Evolutionary conservation across 2,888 invertebrate species (phyloP).

Genomic region (Sphaerophoria rueppellii): DNA sequence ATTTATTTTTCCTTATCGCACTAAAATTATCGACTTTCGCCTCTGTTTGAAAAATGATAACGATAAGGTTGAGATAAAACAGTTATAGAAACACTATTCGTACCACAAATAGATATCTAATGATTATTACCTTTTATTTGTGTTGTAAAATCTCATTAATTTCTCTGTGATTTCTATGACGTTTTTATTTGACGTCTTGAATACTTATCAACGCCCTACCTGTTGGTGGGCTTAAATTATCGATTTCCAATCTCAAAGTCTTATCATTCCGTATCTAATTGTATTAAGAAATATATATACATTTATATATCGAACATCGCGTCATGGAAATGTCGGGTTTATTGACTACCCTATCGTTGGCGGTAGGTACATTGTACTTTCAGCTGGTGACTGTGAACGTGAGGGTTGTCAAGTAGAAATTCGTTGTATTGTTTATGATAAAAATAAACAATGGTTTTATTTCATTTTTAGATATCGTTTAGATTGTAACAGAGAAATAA

Average conservation of each 20-base stretch:
- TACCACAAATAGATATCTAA: no score
- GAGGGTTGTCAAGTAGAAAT: conserved; percentile 53
- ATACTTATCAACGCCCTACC: conserved; percentile 1
- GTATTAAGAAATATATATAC: neutral
- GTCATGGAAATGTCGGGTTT: neutral
- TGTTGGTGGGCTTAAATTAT: neutral
- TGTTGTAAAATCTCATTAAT: conserved; percentile 17
- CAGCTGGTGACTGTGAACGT: conserved; percentile 42
- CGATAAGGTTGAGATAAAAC: no score
- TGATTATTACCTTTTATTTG: neutral
- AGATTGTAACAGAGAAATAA: neutral
- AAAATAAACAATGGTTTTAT: conserved; percentile 3
- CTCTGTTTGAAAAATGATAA: no score
- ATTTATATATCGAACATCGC: no score
- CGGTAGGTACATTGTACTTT: conserved; percentile 20
- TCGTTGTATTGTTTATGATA: neutral
- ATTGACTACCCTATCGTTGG: neutral
- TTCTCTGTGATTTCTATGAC: neutral
- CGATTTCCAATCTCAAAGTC: conserved; percentile 19
- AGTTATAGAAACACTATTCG: no score
- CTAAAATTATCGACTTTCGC: no score
- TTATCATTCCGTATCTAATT: conserved; percentile 4
- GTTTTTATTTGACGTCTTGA: neutral
- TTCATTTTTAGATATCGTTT: neutral
- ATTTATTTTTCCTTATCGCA: no score